Evolutionary conservation across 2,113 vertebrate genomes (phyloP), one percentile per base, ranked within the genome.

Genomic region (Lampris megalopsis): DNA sequence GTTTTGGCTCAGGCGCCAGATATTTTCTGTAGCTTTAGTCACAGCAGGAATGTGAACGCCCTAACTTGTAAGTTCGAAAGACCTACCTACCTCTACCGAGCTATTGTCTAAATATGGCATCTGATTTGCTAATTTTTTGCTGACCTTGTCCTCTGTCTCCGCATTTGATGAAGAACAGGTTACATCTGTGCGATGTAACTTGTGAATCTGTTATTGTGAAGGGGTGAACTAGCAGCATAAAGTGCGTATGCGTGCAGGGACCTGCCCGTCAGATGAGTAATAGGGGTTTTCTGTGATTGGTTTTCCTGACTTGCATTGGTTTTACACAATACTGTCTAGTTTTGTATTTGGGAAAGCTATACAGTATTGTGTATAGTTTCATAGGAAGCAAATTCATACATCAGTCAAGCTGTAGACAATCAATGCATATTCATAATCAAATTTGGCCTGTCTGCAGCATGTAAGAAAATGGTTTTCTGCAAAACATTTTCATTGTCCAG

Each of bases 41-140:
- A 2, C 38, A 54, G 63, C 72, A 81, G 78, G 83, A 90, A 87
- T 87, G 82, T 43, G 75, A 73, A 77, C 35, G 7, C 41, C 68
- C 53, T 10, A 0, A 13, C 37, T 36, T 8, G 49, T 79, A 47
- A 48, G 68, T 1, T 47, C 42, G 66, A 62, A 40, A 67, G 36
- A 65, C 66, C 58, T 43, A 71, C 83, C 82, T 67, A 13, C 88
- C 82, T 41, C 24, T 24, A 24, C 24, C 24, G 45, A 24, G 11
- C 63, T 42, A 35, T 61, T 75, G 69, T 88, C 80, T 77, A 77
- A 81, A 87, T 74, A 83, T 79, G 79, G 74, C 68, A 0, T 63
- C 43, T 74, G 57, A 69, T 81, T 85, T 52, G 45, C 71, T 76
- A 38, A 11, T 6, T 3, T 75, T 71, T 78, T 61, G 69, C 47